Evolutionary conservation across 2,797 vertebrate genomes (phyloP), one percentile per base, ranked within the genome.

Genomic region (Hydrocynus forskahlii): DNA sequence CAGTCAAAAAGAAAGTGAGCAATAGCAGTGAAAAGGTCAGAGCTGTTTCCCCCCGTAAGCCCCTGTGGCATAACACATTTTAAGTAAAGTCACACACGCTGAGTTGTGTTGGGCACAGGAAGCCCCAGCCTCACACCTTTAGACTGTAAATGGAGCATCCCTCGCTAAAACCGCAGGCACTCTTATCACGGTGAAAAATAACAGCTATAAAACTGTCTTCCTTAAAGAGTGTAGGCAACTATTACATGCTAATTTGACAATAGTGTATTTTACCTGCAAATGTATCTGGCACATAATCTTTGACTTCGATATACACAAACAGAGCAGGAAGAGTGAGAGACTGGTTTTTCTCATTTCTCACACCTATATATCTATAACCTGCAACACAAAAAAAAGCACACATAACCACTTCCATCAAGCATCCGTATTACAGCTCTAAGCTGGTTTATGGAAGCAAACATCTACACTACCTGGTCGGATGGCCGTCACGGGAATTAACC

Each of bases 221-320:
- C 62, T 10, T 64, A 50, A 67, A 69, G 21, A 75, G 23, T 12
- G 9, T n/a, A 35, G 21, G 55, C 21, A 45, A 70, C 72, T 63
- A 59, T 38, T 57, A 38, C 1, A 23, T 64, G 21, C 40, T 67
- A 29, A 78, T 75, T 59, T 82, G 66, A 79, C 19, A 75, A 55
- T 69, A 79, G 23, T 43, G 45, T 60, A 40, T 10, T 38, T 80
- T 90, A 96, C 96, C 96, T 91, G 96, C 96, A 0, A 95, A 97
- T 7, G 96, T 96, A 74, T 97, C 96, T 10, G 96, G 96, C 1
- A 97, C 96, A 0, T 97, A 97, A 84, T 97, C 96, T 83, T 97
- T 97, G 76, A 97, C 96, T 81, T 96, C 95, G 23, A 97, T 97
- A 89, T 95, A 96, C 77, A 96, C 94, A 81, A 97, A 97, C 77